Evolutionary conservation across 2,113 vertebrate species (phyloP).

Genomic region (Nanorana parkeri): DNA sequence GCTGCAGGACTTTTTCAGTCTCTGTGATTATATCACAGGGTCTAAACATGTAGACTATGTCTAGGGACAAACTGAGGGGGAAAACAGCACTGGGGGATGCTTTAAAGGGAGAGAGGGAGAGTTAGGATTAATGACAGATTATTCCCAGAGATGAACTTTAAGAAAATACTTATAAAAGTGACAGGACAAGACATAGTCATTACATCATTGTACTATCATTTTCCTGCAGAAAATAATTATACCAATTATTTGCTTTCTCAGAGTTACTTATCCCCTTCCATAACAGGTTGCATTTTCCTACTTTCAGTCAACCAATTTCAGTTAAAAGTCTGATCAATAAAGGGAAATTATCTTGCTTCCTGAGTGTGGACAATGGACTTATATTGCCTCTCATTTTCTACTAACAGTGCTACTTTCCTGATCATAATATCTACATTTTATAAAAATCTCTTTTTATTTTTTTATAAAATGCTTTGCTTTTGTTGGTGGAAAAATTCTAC

Average conservation of each 20-base stretch:
- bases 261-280: not conserved
- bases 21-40: too few species aligned
- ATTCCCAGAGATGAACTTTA: too few species aligned
- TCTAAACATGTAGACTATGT: too few species aligned
- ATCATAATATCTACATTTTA: not conserved
- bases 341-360: not conserved
- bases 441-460: too few species aligned
- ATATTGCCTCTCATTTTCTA: not conserved
- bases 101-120: too few species aligned
- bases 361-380: not conserved
- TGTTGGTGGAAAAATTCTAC: too few species aligned
- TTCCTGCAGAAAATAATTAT: not conserved
- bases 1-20: too few species aligned
- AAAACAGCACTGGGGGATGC: too few species aligned
- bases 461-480: too few species aligned
- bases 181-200: not conserved
- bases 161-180: too few species aligned
- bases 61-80: too few species aligned
- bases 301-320: not conserved
- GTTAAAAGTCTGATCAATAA: not conserved
- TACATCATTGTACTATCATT: not conserved
- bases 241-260: slow-evolving; percentile 9
- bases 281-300: not conserved
- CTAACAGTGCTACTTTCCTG: not conserved
- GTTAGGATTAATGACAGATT: too few species aligned